Evolutionary conservation across 2,888 invertebrate genomes (phyloP).

Genomic region (Lypha dubia): DNA sequence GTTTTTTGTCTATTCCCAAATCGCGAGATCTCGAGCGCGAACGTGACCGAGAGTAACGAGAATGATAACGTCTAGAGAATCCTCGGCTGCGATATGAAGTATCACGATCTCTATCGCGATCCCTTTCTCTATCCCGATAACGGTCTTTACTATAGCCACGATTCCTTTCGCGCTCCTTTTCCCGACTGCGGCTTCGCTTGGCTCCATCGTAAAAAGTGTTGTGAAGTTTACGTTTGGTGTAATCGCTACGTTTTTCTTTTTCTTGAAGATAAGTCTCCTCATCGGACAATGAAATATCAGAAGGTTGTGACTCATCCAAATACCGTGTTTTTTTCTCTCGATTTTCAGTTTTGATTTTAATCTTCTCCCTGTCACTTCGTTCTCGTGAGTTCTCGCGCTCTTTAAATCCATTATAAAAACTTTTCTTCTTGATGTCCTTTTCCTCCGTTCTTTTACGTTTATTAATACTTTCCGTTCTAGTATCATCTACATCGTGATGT

Average conservation of each 20-base stretch:
- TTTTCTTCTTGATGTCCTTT: conserved; percentile 73
- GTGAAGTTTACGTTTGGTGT: conserved; percentile 57
- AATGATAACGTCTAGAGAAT: conserved; percentile 75
- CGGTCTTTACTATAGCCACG: conserved; percentile 67
- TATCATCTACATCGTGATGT: conserved; percentile 52
- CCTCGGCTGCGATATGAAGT: conserved; percentile 63
- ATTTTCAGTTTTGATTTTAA: conserved; percentile 69
- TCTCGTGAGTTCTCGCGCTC: conserved; percentile 68
- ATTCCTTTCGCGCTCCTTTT: conserved; percentile 36
- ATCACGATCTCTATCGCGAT: conserved; percentile 70
- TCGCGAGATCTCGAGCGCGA: conserved; percentile 81
- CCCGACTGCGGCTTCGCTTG: conserved; percentile 65
- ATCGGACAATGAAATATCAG: conserved; percentile 82
- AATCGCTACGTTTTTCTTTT: conserved; percentile 71
- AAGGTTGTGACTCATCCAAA: conserved; percentile 74
- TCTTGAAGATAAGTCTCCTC: conserved; percentile 80
- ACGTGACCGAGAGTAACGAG: conserved; percentile 78
- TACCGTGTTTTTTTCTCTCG: conserved; percentile 45
- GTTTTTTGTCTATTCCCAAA: conserved; percentile 93
- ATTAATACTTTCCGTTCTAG: neutral
- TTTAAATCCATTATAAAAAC: conserved; percentile 77
- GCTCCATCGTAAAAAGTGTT: conserved; percentile 75
- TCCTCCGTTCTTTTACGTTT: conserved; percentile 58
- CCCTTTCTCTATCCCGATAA: conserved; percentile 68
- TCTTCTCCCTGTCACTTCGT: conserved; percentile 19